Evolutionary conservation across 2,113 vertebrate species (phyloP).

Genomic region (Rhizomys pruinosus): DNA sequence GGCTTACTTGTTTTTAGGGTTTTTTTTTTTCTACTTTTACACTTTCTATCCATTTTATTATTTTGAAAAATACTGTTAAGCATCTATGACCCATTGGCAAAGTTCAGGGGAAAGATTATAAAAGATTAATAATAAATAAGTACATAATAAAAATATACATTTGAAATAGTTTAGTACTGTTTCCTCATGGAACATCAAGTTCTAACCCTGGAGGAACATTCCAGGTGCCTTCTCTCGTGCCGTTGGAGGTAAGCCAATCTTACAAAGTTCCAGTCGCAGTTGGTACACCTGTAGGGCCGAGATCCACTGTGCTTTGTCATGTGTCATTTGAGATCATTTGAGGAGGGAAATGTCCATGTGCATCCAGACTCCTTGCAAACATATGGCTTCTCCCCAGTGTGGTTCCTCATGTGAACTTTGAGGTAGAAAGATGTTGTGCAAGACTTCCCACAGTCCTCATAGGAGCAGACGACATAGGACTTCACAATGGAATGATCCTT

Average conservation of each 20-base stretch:
- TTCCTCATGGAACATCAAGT: too few species aligned
- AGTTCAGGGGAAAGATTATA: background rate
- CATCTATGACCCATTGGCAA: too few species aligned
- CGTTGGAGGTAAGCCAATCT: background rate
- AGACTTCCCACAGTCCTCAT: background rate
- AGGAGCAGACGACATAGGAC: background rate
- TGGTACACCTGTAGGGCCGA: background rate
- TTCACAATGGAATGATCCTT: background rate
- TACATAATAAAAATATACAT: background rate
- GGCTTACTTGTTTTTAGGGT: too few species aligned
- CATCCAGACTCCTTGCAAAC: background rate
- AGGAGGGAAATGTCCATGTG: background rate
- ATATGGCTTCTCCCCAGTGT: background rate
- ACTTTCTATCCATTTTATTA: too few species aligned
- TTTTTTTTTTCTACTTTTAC: too few species aligned
- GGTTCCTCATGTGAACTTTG: background rate
- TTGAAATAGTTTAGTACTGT: too few species aligned
- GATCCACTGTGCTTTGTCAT: background rate
- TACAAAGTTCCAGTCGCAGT: background rate
- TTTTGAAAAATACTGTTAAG: background rate
- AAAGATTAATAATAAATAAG: too few species aligned
- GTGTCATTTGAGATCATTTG: background rate
- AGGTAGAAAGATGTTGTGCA: background rate
- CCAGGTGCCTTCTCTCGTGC: background rate
- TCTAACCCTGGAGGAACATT: rapidly evolving